Percentiles rank a stretch among this genome's conserved stretches.
phyloP scores from a whole-genome alignment of 64 coral and sea anemone species.

The Exaiptasia diaphana region DNA sequence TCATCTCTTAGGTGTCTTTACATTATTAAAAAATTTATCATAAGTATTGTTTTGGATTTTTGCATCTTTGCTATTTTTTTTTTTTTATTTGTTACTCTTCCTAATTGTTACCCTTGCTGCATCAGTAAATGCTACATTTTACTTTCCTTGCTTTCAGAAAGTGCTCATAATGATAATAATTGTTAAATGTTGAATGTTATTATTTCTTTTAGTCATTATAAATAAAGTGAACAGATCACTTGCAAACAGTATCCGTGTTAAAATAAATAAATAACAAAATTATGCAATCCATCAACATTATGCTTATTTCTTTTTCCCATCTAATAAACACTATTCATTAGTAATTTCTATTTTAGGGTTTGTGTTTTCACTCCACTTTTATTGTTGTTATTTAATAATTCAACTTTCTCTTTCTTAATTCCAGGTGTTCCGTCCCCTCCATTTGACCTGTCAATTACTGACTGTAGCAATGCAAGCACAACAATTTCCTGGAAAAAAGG shows the following conservation, averaged over 20 bases:
- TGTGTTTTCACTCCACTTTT: neutral
- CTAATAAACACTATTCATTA: too few species aligned
- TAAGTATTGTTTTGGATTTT: neutral
- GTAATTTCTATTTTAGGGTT: too few species aligned
- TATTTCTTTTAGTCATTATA: neutral
- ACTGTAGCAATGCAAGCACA: conserved; percentile 30
- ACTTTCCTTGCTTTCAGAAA: too few species aligned
- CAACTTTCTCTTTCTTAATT: neutral
- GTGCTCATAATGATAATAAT: neutral
- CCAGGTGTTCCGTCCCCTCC: conserved; percentile 69
- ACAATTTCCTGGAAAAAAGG: conserved; percentile 43
- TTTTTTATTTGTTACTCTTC: too few species aligned
- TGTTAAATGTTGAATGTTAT: neutral
- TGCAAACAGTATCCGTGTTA: too few species aligned
- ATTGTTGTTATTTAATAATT: neutral
- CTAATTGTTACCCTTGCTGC: too few species aligned
- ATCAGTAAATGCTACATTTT: too few species aligned
- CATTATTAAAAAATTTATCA: neutral
- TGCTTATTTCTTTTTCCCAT: too few species aligned
- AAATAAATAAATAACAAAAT: too few species aligned
- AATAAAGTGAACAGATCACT: neutral
- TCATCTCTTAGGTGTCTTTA: neutral
- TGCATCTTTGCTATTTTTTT: too few species aligned
- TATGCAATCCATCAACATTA: too few species aligned
- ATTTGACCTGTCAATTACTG: conserved; percentile 24